A percentile compares a stretch with the other conserved stretches of the same genome.
Evolutionary conservation across 1,140 invertebrate genomes (phyloP).

Genomic region (Sycophila sp.): DNA sequence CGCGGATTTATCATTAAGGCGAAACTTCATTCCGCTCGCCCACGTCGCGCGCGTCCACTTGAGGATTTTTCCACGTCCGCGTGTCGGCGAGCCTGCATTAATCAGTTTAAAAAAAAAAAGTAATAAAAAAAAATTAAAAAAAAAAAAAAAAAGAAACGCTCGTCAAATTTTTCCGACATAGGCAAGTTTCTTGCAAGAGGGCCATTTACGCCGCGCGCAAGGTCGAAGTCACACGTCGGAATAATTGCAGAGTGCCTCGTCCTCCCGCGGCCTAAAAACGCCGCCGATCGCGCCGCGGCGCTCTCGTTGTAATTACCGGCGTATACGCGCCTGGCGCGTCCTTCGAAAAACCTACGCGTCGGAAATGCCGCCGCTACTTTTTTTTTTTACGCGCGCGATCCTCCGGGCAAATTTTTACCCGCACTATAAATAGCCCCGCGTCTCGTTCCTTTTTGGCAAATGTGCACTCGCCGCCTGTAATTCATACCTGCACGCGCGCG

Average conservation of each 20-base stretch:
- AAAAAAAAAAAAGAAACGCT: neutral
- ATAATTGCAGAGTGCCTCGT: neutral
- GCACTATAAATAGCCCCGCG: conserved; percentile 1
- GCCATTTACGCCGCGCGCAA: conserved; percentile 7
- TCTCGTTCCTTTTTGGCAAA: neutral
- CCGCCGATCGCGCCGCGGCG: conserved; percentile 1
- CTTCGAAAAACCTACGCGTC: conserved; percentile 25
- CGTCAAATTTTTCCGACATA: neutral
- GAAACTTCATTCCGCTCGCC: conserved; percentile 20
- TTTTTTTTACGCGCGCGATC: neutral
- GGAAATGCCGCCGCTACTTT: neutral
- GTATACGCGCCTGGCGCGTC: neutral
- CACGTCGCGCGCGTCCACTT: neutral
- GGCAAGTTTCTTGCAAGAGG: neutral
- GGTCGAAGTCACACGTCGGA: conserved; percentile 9
- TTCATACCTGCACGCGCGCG: too few species aligned
- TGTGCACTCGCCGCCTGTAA: neutral
- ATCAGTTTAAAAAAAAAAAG: too few species aligned
- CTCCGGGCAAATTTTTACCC: neutral
- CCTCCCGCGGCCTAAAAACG: conserved; percentile 1
- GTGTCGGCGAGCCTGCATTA: neutral
- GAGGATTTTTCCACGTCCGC: too few species aligned
- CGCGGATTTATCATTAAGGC: conserved; percentile 11
- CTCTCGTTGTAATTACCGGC: conserved; percentile 4
- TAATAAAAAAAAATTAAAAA: neutral